Evolutionary conservation across 2,113 vertebrate species (phyloP), one percentile per base, ranked within the genome.

Genomic region (Ammodytes dubius): DNA sequence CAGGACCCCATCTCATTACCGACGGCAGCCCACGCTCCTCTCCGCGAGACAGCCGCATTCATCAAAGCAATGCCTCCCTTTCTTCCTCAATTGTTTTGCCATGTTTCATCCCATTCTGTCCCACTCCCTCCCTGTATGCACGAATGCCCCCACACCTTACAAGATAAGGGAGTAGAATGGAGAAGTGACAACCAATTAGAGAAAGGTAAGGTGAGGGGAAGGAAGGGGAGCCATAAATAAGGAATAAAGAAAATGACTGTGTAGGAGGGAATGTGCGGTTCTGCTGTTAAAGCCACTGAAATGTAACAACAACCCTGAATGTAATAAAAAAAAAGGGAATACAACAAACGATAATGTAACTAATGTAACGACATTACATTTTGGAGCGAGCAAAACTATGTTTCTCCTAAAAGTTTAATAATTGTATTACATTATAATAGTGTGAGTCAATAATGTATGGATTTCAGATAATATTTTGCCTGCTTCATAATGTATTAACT

Each of bases 1-100:
- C 74, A 82, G 78, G 87, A 84, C 87, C 89, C 52, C 35, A 86
- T 90, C 89, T 90, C 90, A 87, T 93, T 90, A 90, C 84, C 27
- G 70, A 83, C 45, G 7, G 74, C 14, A 50, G 87, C 87, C 88
- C 75, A 68, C 49, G 64, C 81, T 79, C 80, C 80, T 79, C 78
- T 89, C 81, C 77, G 76, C 50, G 1, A 75, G 82, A 79, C 84
- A 74, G 88, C 79, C 52, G 74, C 91, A 92, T 91, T 91, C 77
- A 89, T 93, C 89, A 91, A 83, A 82, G 73, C 76, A 4, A 49
- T 42, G 67, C 78, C 72, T 68, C 53, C 57, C 78, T 81, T 80
- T 85, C 76, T 70, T 69, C 63, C 50, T 68, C 70, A 39, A 49
- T 68, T 56, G 54, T 76, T 85, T 84, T 54, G 27, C 67, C 52